A percentile compares a stretch with the other conserved stretches of the same genome.
These are phyloP conservation scores for Actenoides hombroni DNA, from an alignment of 2,113 vertebrate genomes.

Conservation along the genomic window DNA sequence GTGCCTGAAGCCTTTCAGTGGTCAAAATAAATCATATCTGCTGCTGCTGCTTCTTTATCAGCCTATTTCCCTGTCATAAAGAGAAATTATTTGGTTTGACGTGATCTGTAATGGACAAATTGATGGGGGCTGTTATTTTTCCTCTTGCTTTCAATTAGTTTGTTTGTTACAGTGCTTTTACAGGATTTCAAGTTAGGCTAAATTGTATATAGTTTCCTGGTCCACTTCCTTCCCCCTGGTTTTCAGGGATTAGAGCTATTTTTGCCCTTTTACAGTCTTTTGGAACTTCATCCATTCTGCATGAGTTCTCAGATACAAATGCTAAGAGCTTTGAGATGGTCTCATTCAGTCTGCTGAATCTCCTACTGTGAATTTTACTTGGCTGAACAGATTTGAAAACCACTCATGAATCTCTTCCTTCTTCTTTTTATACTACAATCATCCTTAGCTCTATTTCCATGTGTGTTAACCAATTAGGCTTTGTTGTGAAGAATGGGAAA, in stretches of 20 bases:
- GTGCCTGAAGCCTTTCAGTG: background rate
- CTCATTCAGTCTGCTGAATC: background rate
- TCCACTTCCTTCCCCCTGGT: background rate
- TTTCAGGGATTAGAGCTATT: background rate
- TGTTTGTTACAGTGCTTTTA: background rate
- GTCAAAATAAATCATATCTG: conserved; percentile 30
- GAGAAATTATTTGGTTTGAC: conserved; percentile 16
- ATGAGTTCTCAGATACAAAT: conserved; percentile 9
- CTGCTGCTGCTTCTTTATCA: background rate
- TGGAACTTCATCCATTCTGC: background rate
- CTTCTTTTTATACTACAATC: background rate
- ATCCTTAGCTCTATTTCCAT: background rate
- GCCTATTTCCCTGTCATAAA: background rate
- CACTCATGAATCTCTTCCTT: background rate
- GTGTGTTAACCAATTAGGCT: background rate
- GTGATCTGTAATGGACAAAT: background rate
- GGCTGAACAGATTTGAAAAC: conserved; percentile 12
- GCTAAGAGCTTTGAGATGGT: background rate
- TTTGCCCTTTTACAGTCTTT: conserved; percentile 9
- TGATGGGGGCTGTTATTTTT: background rate
- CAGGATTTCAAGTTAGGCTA: background rate
- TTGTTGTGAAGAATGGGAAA: background rate
- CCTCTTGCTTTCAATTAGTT: background rate
- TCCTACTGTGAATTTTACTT: conserved; percentile 36
- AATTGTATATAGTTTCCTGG: background rate